Base-by-base conservation (phyloP, 1,140 invertebrate genomes). In the Battus philenor region DNA sequence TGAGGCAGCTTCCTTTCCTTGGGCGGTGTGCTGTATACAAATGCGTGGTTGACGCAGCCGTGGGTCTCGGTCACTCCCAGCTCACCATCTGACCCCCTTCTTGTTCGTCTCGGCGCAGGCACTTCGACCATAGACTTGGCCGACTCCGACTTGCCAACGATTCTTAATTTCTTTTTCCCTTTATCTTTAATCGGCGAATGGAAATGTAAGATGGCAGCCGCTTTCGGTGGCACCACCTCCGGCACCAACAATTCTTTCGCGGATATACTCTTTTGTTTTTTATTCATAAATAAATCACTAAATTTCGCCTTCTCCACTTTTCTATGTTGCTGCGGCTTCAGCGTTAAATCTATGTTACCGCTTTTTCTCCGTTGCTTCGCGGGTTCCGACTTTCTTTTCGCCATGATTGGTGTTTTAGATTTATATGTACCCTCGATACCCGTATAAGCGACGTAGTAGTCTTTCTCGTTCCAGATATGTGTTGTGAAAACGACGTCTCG, bases 121-220 rank as follows among this genome's bases (percentile, higher is more conserved):
- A 65, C 34, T 17, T 68, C 76, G 10, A 65, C 47, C 34, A 77
- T 69, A 13, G 65, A 57, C 45, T 83, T 82, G 22, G 68, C 70
- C 7, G 69, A 76, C 47, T 75, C 76, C 9, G 65, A 75, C 50
- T 77, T 79, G n/a, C 62, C 70, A 54, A 76, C 68, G 1, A 54
- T 62, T 51, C 77, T 76, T 22, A 70, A 56, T 15, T 78, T 80
- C 30, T 66, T 72, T 48, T 79, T 82, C 29, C 44, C 49, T 39
- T 70, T 79, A 3, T 69, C 58, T 33, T 60, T 68, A 22, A 80
- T 74, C 1, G 88, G 88, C 4, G 78, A 77, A 54, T 79, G 60
- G 30, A 90, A 88, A 46, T 89, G 88, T 17, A 90, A 54, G 4
- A 90, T 59, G 1, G 88, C 87, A 1, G 88, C 88, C 2, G 88